Evolutionary conservation across 1,140 invertebrate species (phyloP).

Genomic region (Ceratina japonica): DNA sequence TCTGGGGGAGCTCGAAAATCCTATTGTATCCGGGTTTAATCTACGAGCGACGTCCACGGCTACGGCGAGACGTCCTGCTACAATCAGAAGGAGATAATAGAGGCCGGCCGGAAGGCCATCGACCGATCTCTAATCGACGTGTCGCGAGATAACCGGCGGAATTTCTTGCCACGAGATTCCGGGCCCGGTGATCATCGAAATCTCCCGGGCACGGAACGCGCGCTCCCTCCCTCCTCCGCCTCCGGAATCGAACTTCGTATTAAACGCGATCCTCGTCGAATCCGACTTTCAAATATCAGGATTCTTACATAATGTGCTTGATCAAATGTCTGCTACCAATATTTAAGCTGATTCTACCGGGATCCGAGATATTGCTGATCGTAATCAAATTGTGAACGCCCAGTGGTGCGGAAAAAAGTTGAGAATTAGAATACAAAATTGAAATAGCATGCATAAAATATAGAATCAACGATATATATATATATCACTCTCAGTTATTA

Average conservation of each 20-base stretch:
- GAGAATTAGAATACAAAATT: too few relatives aligned
- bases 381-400: too few relatives aligned
- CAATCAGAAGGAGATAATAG: constrained; percentile 27
- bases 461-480: too few relatives aligned
- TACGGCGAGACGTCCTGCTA: not conserved
- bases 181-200: not conserved
- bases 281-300: not conserved
- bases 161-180: constrained; percentile 4
- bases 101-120: not conserved
- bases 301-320: not conserved
- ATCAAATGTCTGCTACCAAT: too few relatives aligned
- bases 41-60: constrained; percentile 25
- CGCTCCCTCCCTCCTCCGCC: too few relatives aligned
- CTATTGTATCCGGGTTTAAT: constrained; percentile 52
- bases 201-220: not conserved
- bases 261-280: not conserved
- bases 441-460: too few relatives aligned
- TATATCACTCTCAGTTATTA: too few relatives aligned
- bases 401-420: too few relatives aligned
- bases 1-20: constrained; percentile 36
- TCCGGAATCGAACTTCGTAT: not conserved
- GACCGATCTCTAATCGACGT: constrained; percentile 30
- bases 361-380: too few relatives aligned
- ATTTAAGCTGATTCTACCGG: too few relatives aligned
- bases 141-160: constrained; percentile 2